Conservation (phyloP, 1,140 invertebrate genomes). For the Anoplolepis gracilipes region DNA sequence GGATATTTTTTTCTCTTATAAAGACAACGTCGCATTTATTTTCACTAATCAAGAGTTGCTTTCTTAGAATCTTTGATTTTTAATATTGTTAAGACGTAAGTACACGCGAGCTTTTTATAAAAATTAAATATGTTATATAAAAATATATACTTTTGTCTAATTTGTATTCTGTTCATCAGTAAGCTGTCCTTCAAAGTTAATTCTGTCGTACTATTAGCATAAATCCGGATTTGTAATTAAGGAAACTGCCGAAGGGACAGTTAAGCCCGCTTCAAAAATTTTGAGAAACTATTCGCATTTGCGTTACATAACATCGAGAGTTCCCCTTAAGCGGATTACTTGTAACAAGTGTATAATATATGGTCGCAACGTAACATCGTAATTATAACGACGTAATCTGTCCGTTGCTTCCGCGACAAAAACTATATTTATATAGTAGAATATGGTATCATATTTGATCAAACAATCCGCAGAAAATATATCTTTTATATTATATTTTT, state of each 20-base stretch:
- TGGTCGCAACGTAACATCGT: constrained; percentile 3
- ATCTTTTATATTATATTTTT: not conserved
- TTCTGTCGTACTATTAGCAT: constrained; percentile 53
- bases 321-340: constrained; percentile 54
- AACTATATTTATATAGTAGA: not conserved
- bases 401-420: not conserved
- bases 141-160: not conserved
- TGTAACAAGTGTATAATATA: constrained; percentile 28
- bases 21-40: not conserved
- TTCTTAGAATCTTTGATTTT: not conserved
- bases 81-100: not conserved
- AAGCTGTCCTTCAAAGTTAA: not conserved
- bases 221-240: constrained; percentile 55
- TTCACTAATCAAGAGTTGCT: not conserved
- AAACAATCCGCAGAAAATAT: not conserved
- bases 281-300: constrained; percentile 51
- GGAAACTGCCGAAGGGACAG: not conserved
- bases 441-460: not conserved
- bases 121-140: not conserved
- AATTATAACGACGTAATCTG: constrained; percentile 3
- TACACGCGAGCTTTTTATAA: no score
- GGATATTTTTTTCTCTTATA: not conserved
- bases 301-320: constrained; percentile 29
- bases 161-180: no score
- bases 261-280: constrained; percentile 48